Conservation (phyloP, 2,797 vertebrate species). For the Macropodus opercularis region DNA sequence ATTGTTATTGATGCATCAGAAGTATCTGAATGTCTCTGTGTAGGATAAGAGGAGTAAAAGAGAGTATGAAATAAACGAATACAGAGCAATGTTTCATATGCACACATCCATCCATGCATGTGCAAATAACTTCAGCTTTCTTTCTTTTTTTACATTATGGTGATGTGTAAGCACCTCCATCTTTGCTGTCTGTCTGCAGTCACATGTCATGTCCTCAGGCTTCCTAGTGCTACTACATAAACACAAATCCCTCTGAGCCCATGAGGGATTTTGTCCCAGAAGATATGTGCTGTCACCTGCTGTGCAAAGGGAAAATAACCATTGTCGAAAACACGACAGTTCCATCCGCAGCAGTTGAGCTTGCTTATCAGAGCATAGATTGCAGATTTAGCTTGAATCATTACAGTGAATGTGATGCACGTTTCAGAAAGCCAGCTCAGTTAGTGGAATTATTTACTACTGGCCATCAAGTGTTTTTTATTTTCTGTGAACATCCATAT, state of each 20-base stretch:
- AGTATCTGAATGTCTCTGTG: not conserved
- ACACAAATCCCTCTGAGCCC: slow-evolving; percentile 71
- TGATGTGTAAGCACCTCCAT: slow-evolving; percentile 42
- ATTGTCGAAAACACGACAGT: slow-evolving; percentile 70
- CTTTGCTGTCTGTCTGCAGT: slow-evolving; percentile 55
- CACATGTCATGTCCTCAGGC: slow-evolving; percentile 71
- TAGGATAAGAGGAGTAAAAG: not conserved
- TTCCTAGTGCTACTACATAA: slow-evolving; percentile 61
- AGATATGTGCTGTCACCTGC: slow-evolving; percentile 75
- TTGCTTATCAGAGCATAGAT: slow-evolving; percentile 46
- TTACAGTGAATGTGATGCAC: not conserved
- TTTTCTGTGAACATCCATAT: not conserved
- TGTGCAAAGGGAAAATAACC: slow-evolving; percentile 75
- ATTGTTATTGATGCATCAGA: slow-evolving; percentile 27
- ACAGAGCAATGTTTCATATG: not conserved
- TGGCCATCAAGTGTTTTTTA: not conserved
- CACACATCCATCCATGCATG: slow-evolving; percentile 1
- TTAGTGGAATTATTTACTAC: not conserved
- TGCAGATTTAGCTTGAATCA: slow-evolving; percentile 31
- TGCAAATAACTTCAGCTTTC: not conserved
- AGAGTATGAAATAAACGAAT: not conserved
- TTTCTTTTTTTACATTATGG: slow-evolving; percentile 18
- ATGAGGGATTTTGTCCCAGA: slow-evolving; percentile 72
- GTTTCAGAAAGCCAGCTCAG: too few species aligned
- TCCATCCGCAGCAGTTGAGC: slow-evolving; percentile 36